Evolutionary conservation across 2,888 invertebrate genomes (phyloP).

Genomic region (Auanema sp.): DNA sequence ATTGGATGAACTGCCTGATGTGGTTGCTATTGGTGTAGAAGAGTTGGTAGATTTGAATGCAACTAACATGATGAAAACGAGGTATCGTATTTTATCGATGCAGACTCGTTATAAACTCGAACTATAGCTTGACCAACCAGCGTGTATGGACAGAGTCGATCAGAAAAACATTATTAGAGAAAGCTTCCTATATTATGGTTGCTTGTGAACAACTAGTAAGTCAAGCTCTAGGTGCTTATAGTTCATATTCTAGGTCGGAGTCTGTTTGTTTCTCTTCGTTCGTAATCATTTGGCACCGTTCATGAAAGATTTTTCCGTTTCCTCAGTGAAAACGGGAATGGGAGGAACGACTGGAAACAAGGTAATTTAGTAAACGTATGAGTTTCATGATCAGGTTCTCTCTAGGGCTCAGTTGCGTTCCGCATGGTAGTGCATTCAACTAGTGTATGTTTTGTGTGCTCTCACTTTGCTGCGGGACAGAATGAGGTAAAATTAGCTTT

Average conservation of each 20-base stretch:
- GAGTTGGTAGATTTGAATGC: constrained; percentile 99
- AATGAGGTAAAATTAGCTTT: constrained; percentile 74
- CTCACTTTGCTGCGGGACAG: constrained; percentile 98
- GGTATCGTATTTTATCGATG: constrained; percentile 65
- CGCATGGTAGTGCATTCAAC: constrained; percentile 84
- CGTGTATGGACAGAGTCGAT: constrained; percentile 92
- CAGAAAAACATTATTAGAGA: constrained; percentile 71
- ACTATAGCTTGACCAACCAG: constrained; percentile 81
- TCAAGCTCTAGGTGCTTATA: neutral
- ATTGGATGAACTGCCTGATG: constrained; percentile 73
- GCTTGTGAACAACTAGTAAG: constrained; percentile 53
- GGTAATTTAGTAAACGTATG: constrained; percentile 72
- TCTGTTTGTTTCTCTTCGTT: constrained; percentile 91
- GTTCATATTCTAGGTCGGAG: constrained; percentile 83
- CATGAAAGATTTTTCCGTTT: constrained; percentile 69
- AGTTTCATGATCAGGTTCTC: neutral
- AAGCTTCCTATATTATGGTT: constrained; percentile 47
- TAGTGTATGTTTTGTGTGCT: constrained; percentile 94
- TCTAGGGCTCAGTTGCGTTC: constrained; percentile 56
- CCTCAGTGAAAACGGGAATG: constrained; percentile 88
- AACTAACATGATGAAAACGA: constrained; percentile 93
- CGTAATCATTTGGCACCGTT: constrained; percentile 84
- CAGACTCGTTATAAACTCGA: neutral
- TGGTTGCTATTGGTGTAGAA: constrained; percentile 96
- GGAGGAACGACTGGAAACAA: constrained; percentile 98